Base-by-base conservation (phyloP, 2,888 invertebrate genomes). In the Apomyelois bistriatella region DNA sequence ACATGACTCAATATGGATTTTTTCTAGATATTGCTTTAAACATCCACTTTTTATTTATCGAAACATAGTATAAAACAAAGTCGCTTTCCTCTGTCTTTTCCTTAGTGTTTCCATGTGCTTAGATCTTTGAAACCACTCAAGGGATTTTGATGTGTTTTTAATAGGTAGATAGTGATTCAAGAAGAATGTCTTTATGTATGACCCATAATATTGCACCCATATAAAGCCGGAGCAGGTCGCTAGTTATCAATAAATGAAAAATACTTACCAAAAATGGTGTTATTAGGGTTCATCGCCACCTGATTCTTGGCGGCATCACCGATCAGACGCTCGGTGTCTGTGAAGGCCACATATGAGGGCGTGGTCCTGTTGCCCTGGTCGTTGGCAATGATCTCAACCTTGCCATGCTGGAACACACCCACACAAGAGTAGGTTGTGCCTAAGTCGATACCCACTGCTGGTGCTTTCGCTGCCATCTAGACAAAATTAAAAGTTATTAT, bases 341-440 rank as follows among this genome's bases (percentile, higher is more conserved):
- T 95, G 86, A 96, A 96, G 57, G 95, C 96, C 58, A 96, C 96
- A 82, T 95, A 95, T 40, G 94, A 94, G 56, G 96, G 96, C 67
- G 96, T 96, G 61, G 96, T 97, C 80, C 96, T 92, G 92, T 96
- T 96, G 82, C 96, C 96, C 89, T 96, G 96, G 85, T 96, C 96
- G 82, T 97, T 97, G 80, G 96, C 96, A 86, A 96, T 96, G 82
- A 96, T 96, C 89, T 96, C 96, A 73, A 96, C 96, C 89, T 96
- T 96, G 62, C 96, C 96, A 88, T 96, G 95, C 90, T 96, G 96
- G 93, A 97, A 97, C 62, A 97, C 97, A 70, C 97, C 97, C 65
- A 97, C 97, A 77, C 97, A 97, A 53, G 97, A 98, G 89, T 98
- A 98, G 61, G 98, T 98, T 67, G 98, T 98, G 66, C 98, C 98